Evolutionary conservation across 2,797 vertebrate species (phyloP), one percentile per base, ranked within the genome.

Genomic region (Gymnopithys bicolor): DNA sequence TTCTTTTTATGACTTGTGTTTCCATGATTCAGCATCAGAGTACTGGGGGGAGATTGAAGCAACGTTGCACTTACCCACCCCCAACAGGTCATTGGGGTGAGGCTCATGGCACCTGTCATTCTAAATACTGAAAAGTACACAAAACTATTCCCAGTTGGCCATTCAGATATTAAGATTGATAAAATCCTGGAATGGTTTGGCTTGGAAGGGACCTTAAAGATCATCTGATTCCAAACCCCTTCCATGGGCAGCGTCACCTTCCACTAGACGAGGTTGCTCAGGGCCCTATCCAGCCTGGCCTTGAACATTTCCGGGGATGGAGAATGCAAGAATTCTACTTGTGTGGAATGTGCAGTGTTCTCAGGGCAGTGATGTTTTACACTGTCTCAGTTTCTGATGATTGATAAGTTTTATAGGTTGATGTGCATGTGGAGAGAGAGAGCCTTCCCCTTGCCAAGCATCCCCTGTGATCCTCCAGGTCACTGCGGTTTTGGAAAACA

Each of bases 1-100:
- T 97, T 94, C 95, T 97, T 96, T 91, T 46, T 85, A 84, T 48
- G 58, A 79, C 63, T 21, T 23, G 30, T 17, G 5, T 5, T 85
- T 55, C 62, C 11, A 3, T 87, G 55, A 63, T 87, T 95, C 52
- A 30, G 39, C 9, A 4, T 53, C 35, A 22, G 15, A 27, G 9
- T 19, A 4, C 12, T 12, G 45, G 45, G 6, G 13, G 48, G 58
- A 70, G 62, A 7, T 2, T 9, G 78, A n/a, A 48, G 7, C 8
- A 4, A 4, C 21, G 8, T 45, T 55, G 19, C 49, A 66, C 8
- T 59, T 22, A 56, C 9, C 27, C 49, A 28, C 33, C 19, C 45
- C 58, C n/a, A 4, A 5, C 37, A 14, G 30, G 33, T 5, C 11
- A 4, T 7, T 43, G 25, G 76, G 53, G 3, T 43, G 30, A 41